These are phyloP conservation scores for Zosterops hypoxanthus DNA, from an alignment of 2,113 vertebrate genomes.

Conservation along the genomic window DNA sequence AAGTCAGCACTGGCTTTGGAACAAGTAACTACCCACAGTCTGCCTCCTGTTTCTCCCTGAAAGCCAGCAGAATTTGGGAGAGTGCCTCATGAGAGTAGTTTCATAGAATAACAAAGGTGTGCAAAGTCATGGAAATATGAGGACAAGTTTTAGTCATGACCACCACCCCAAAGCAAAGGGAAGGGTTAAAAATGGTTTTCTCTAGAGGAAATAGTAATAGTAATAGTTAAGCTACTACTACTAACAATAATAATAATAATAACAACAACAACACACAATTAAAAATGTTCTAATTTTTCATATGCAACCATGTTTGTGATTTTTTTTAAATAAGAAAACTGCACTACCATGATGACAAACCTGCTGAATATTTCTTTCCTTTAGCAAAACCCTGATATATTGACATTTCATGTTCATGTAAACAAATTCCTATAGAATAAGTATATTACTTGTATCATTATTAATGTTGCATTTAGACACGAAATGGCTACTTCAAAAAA, in stretches of 20 bases:
- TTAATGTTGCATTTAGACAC: constrained; percentile 32
- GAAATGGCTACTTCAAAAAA: constrained; percentile 50
- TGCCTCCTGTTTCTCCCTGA: neutral
- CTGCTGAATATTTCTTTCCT: constrained; percentile 68
- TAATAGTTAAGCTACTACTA: neutral
- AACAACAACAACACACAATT: neutral
- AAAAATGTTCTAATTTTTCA: neutral
- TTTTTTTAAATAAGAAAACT: neutral
- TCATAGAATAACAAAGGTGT: neutral
- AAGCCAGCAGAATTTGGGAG: neutral
- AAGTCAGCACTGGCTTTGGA: neutral
- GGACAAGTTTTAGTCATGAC: neutral
- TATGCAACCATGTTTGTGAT: neutral
- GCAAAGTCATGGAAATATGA: neutral
- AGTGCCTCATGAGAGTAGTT: neutral
- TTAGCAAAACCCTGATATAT: constrained; percentile 65
- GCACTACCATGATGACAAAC: constrained; percentile 17
- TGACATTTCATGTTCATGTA: constrained; percentile 65
- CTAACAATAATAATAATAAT: neutral
- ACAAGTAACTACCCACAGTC: neutral
- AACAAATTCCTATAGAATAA: constrained; percentile 64
- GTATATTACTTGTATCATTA: constrained; percentile 63
- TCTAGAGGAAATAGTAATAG: neutral
- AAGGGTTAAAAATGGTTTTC: neutral
- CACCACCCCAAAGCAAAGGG: neutral